Evolutionary conservation across 2,113 vertebrate genomes (phyloP).

Genomic region (Blennius ocellaris): DNA sequence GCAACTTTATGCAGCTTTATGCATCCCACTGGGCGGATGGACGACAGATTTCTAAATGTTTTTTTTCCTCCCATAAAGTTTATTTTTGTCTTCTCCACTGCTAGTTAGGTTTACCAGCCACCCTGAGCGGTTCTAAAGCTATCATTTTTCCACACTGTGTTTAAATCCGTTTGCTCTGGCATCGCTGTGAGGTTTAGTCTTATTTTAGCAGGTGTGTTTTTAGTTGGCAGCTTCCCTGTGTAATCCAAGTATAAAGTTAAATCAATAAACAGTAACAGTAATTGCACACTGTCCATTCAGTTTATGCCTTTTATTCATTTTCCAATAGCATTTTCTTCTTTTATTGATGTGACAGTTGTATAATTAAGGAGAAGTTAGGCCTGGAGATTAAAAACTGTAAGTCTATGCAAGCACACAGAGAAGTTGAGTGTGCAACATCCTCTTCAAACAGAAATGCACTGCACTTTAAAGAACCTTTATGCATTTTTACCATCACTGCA

Average conservation of each 20-base stretch:
- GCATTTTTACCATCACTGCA: no score
- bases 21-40: not conserved
- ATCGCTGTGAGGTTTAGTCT: not conserved
- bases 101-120: not conserved
- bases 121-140: not conserved
- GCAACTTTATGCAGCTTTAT: not conserved
- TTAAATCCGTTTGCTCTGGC: not conserved
- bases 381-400: not conserved
- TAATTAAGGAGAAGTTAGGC: constrained; percentile 11
- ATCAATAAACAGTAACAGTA: no score
- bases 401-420: constrained; percentile 26
- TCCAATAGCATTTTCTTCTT: not conserved
- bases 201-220: not conserved
- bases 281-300: no score
- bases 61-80: not conserved
- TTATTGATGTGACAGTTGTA: not conserved
- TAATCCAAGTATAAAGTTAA: no score
- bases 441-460: constrained; percentile 31
- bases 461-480: not conserved
- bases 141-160: not conserved
- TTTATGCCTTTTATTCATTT: no score
- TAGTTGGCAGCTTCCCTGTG: not conserved
- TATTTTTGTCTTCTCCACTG: not conserved
- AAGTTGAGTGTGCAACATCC: constrained; percentile 58
- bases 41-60: not conserved